Conservation (phyloP, 2,797 vertebrate genomes). For the Neostethus bicornis region DNA sequence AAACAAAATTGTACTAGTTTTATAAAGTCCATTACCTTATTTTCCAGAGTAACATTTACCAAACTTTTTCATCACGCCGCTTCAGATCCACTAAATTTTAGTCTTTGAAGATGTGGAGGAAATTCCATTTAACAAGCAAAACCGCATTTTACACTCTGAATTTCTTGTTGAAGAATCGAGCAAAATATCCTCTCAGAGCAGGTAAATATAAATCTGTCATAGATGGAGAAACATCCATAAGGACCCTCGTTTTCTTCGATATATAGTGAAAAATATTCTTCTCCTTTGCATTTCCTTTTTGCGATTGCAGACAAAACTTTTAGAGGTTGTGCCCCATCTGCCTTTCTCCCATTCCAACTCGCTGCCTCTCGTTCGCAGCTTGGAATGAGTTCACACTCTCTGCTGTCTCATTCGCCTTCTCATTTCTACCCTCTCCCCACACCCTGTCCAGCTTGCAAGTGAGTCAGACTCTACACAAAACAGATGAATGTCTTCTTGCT, state of each 20-base stretch:
- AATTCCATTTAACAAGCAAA: conserved; percentile 12
- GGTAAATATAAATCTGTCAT: conserved; percentile 60
- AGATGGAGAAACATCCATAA: conserved; percentile 57
- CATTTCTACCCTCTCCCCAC: conserved; percentile 12
- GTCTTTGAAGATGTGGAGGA: conserved; percentile 5
- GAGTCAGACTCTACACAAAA: conserved; percentile 74
- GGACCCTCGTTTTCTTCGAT: conserved; percentile 62
- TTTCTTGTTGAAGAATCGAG: conserved; percentile 33
- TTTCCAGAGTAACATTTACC: conserved; percentile 8
- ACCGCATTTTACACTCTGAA: conserved; percentile 40
- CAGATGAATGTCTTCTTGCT: conserved; percentile 77
- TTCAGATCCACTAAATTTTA: conserved; percentile 9
- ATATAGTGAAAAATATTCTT: conserved; percentile 64
- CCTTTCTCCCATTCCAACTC: conserved; percentile 40
- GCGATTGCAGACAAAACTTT: conserved; percentile 73
- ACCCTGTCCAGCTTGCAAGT: conserved; percentile 40
- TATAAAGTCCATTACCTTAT: conserved; percentile 59
- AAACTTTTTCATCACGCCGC: conserved; percentile 4
- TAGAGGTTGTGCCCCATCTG: conserved; percentile 57
- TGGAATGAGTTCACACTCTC: conserved; percentile 41
- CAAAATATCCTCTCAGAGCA: conserved; percentile 38
- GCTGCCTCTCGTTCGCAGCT: conserved; percentile 46
- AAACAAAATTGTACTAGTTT: neutral
- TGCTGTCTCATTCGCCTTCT: conserved; percentile 34
- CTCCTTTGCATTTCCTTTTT: conserved; percentile 68